Conservation (phyloP, 2,113 vertebrate genomes). For the Puffinus mauretanicus region DNA sequence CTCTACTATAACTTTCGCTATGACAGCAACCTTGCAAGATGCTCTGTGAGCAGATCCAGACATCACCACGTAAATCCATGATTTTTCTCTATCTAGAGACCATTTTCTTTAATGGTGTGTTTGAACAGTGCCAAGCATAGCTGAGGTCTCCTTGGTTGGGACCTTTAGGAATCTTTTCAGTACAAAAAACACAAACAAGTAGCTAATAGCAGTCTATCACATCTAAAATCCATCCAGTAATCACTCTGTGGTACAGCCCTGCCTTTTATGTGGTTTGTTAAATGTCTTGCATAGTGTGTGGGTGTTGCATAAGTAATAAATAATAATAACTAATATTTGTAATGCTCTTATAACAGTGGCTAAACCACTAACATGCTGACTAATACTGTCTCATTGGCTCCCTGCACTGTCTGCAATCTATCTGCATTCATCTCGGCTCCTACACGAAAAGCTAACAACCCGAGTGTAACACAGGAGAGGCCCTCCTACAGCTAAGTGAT, state of each 20-base stretch:
- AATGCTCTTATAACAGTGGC: conserved; percentile 10
- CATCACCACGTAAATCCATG: not conserved
- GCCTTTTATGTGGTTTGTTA: conserved; percentile 55
- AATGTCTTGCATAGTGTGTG: conserved; percentile 2
- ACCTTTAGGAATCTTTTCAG: not conserved
- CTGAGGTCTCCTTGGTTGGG: not conserved
- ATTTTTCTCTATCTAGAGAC: not conserved
- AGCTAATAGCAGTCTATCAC: conserved; percentile 34
- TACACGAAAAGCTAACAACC: not conserved
- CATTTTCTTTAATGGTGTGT: not conserved
- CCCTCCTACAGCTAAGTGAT: not conserved
- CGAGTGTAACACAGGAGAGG: not conserved
- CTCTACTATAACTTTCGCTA: rapidly evolving
- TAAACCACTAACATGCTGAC: conserved; percentile 42
- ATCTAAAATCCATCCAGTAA: conserved; percentile 13
- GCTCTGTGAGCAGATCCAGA: not conserved
- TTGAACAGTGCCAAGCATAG: not conserved
- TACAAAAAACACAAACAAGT: not conserved
- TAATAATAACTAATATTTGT: conserved; percentile 55
- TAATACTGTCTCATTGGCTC: conserved; percentile 34
- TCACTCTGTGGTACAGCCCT: not conserved
- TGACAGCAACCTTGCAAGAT: not conserved
- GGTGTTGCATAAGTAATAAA: conserved; percentile 56
- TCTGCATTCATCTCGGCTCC: not conserved
- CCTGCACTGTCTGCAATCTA: not conserved